phyloP scores from a whole-genome alignment of 2,888 invertebrate species.

The Drosophila anomalata region DNA sequence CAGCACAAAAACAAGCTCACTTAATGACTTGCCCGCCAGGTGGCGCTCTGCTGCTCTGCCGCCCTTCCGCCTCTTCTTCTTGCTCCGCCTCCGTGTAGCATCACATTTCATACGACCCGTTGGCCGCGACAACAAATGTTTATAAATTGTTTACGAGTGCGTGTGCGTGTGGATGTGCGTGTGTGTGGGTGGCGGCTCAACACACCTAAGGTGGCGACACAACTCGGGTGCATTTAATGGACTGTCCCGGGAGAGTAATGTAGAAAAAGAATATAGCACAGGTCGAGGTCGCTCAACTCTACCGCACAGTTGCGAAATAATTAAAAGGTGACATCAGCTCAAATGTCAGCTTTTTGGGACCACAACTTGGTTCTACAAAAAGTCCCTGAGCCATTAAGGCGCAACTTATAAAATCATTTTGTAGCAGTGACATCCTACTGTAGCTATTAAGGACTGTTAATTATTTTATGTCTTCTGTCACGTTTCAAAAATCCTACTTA shows the following conservation, averaged over 20 bases:
- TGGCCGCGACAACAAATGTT: constrained; percentile 40
- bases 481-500: no score
- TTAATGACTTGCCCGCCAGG: constrained; percentile 72
- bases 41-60: constrained; percentile 51
- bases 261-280: constrained; percentile 44
- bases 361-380: constrained; percentile 51
- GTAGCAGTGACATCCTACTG: no score
- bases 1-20: constrained; percentile 70
- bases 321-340: constrained; percentile 26
- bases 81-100: constrained; percentile 10
- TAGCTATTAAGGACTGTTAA: no score
- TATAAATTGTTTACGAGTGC: constrained; percentile 30
- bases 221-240: constrained; percentile 63
- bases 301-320: constrained; percentile 44
- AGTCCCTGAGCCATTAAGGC: constrained; percentile 1
- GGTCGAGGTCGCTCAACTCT: constrained; percentile 65
- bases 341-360: constrained; percentile 36
- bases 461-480: no score
- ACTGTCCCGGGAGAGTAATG: constrained; percentile 39
- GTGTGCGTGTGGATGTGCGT: neutral
- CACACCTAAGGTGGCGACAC: constrained; percentile 60
- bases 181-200: constrained; percentile 30
- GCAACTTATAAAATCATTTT: no score
- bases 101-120: constrained; percentile 37
- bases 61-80: neutral